Conservation (phyloP, 2,888 invertebrate genomes). For the Argyresthia goedartella region DNA sequence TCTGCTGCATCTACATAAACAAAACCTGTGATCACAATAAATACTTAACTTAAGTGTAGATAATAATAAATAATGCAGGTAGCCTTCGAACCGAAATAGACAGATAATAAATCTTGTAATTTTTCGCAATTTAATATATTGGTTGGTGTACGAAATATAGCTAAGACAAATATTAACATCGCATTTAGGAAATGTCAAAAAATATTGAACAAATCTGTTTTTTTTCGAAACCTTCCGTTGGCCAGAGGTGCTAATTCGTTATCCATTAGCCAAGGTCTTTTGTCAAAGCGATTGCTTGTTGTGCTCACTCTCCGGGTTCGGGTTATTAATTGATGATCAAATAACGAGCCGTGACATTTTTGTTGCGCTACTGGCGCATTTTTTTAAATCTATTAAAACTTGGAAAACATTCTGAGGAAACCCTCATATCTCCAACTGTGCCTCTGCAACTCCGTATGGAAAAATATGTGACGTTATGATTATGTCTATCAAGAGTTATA, state of each 20-base stretch:
- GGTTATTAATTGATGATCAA: slow-evolving; percentile 4
- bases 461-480: no score
- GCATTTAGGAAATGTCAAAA: slow-evolving; percentile 17
- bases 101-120: slow-evolving; percentile 20
- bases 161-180: slow-evolving; percentile 2
- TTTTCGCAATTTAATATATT: neutral
- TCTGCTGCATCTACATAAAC: no score
- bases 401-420: no score
- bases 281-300: slow-evolving; percentile 1
- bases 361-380: neutral
- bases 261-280: slow-evolving; percentile 37
- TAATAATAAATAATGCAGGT: no score
- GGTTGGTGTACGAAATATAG: neutral
- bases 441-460: no score
- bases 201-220: slow-evolving; percentile 16
- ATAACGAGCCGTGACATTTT: neutral
- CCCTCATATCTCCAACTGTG: no score
- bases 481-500: no score
- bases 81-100: no score
- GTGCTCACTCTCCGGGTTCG: neutral
- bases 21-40: no score
- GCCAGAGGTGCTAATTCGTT: slow-evolving; percentile 45
- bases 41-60: no score
- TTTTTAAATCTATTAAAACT: no score
- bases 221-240: slow-evolving; percentile 28